Conservation (phyloP, 1,140 invertebrate genomes). For the Amyelois transitella region DNA sequence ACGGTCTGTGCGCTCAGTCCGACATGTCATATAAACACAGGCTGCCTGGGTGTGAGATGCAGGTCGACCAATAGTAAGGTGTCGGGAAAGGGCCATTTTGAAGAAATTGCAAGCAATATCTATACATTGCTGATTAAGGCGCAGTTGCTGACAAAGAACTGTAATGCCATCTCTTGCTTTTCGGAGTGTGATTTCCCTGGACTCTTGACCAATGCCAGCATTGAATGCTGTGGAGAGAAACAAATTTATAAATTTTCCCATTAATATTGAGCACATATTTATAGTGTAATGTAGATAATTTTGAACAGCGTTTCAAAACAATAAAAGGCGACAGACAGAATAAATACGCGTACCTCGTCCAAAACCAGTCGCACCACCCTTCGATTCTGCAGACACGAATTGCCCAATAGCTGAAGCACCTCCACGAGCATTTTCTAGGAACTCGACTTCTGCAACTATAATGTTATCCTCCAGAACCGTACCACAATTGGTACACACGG, state of each 20-base stretch:
- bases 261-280: background rate
- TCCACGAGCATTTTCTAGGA: conserved; percentile 94
- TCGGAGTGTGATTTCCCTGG: conserved; percentile 89
- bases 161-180: conserved; percentile 91
- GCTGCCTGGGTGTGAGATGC: conserved; percentile 95
- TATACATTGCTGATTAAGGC: conserved; percentile 92
- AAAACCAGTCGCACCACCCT: conserved; percentile 86
- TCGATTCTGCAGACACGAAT: conserved; percentile 92
- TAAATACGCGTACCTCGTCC: conserved; percentile 74
- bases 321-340: background rate
- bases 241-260: background rate
- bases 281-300: conserved; percentile 7
- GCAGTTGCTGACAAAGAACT: conserved; percentile 84
- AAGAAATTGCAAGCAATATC: conserved; percentile 97
- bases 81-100: conserved; percentile 92
- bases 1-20: conserved; percentile 95
- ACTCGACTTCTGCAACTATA: conserved; percentile 97
- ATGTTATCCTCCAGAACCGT: conserved; percentile 96
- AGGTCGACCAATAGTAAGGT: conserved; percentile 93
- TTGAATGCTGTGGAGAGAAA: conserved; percentile 79
- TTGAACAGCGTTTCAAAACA: background rate
- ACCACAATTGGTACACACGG: conserved; percentile 97
- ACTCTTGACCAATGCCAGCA: conserved; percentile 88
- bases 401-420: conserved; percentile 91
- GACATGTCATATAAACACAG: conserved; percentile 97